Evolutionary conservation across 2,113 vertebrate genomes (phyloP).

Genomic region (Cardinalis cardinalis): DNA sequence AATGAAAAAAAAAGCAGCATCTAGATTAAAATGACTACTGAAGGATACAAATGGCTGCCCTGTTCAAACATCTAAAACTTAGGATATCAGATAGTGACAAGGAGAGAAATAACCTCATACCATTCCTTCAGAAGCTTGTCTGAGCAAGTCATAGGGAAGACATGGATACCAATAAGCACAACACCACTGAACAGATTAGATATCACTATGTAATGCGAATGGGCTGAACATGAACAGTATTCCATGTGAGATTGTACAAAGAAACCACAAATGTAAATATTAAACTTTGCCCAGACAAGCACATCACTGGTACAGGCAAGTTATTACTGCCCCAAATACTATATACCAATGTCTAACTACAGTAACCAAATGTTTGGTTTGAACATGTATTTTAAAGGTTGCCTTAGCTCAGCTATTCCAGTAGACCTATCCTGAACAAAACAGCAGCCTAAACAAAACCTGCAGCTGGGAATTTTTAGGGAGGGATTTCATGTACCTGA

Average conservation of each 20-base stretch:
- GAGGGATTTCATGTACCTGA: not conserved
- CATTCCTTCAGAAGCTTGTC: not conserved
- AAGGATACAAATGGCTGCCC: not conserved
- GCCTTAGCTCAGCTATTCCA: conserved; percentile 30
- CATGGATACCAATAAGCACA: not conserved
- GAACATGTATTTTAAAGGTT: conserved; percentile 23
- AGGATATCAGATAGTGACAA: not conserved
- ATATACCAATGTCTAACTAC: conserved; percentile 32
- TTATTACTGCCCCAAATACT: conserved; percentile 30
- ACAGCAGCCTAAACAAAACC: not conserved
- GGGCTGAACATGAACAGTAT: not conserved
- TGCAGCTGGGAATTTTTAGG: not conserved
- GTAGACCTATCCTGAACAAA: not conserved
- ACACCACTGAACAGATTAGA: not conserved
- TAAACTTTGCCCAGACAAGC: conserved; percentile 34
- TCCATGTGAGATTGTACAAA: not conserved
- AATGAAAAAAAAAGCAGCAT: not conserved
- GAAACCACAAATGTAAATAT: conserved; percentile 47
- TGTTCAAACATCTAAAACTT: not conserved
- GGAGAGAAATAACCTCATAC: not conserved
- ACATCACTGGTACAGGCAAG: conserved; percentile 6
- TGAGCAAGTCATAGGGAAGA: not conserved
- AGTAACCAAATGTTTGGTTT: conserved; percentile 45
- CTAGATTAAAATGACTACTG: not conserved
- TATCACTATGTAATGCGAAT: not conserved